Base-by-base conservation (phyloP, 2,888 invertebrate species). In the Stomorhina lunata region DNA sequence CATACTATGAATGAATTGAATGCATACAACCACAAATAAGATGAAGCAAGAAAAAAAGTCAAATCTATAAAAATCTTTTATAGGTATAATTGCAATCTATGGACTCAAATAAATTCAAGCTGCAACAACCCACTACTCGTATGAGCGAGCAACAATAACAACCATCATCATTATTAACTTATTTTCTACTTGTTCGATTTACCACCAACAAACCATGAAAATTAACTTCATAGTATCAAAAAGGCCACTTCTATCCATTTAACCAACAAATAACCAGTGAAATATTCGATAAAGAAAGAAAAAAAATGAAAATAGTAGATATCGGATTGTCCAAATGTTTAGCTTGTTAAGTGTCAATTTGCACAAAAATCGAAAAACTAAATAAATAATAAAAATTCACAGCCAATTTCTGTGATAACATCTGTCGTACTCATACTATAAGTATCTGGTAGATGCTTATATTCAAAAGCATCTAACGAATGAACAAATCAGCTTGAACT, bases 351-450 rank as follows among this genome's bases (percentile, higher is more conserved):
- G 80, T 80, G 80, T 80, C 80, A 80, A 80, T 76, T 76, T 80
- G 66, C 79, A 50, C 66, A 72, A 66, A 66, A 78, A 59, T n/a
- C 57, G 15, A 65, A 72, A 72, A 80, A 69, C 63, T 65, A 80
- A 80, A 80, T 80, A 80, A 80, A 80, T 76, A 80, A 80, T 80
- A 80, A 76, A 75, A 75, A 71, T 63, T 80, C 80, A 69, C 80
- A 76, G 65, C 55, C 80, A 69, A 76, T 76, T 71, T 69, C 57
- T 25, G 80, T 45, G 80, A 80, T 80, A 80, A 40, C 63, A 80
- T 80, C 76, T 57, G 63, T 69, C 50, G 32, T 50, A 43, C n/a
- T n/a, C n/a, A n/a, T n/a, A n/a, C n/a, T n/a, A n/a, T n/a, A n/a
- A n/a, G n/a, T n/a, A n/a, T n/a, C n/a, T n/a, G n/a, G n/a, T n/a